Base-by-base conservation (phyloP, 2,113 vertebrate species). In the Poeciliopsis occidentalis region DNA sequence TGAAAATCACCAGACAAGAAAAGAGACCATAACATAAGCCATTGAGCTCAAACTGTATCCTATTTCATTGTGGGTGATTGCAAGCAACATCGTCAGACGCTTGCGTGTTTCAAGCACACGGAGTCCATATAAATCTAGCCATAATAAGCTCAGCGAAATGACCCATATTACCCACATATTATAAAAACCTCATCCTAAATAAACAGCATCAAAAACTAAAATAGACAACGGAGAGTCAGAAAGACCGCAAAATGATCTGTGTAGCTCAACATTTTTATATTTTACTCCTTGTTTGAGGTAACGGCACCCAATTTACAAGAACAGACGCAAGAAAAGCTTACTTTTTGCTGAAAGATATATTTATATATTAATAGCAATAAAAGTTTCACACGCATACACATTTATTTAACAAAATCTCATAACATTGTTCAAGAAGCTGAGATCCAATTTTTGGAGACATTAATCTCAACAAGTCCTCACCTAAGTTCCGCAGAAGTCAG, bases 201-300 rank as follows among this genome's bases (percentile, higher is more conserved):
- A 86, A 91, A 85, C 73, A 66, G 39, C 11, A 47, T 78, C 29
- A 54, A 31, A 64, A 60, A 82, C 72, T 41, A 78, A 90, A 89
- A 91, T 80, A 88, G 82, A 77, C 73, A 67, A 27, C 39, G 64
- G 73, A 39, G 47, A 66, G n/a, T 29, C 63, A 5, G n/a, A 76
- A 84, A 86, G 89, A 86, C 87, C 89, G 8, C 86, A 85, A 85
- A n/a, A 90, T 83, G 87, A 88, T 83, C 83, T 83, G 84, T 85
- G 67, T 83, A 86, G 67, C 71, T 44, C 27, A 54, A 80, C 68
- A 17, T 32, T 67, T 71, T 74, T 84, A 80, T 83, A 89, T 41
- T 88, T 80, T 66, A 67, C 71, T 73, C 69, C 71, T 69, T 82
- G 79, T 93, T 93, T 90, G 79, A 91, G 91, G 89, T 71, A 69